Conservation (phyloP, 2,113 vertebrate genomes). For the Malurus cyaneus region DNA sequence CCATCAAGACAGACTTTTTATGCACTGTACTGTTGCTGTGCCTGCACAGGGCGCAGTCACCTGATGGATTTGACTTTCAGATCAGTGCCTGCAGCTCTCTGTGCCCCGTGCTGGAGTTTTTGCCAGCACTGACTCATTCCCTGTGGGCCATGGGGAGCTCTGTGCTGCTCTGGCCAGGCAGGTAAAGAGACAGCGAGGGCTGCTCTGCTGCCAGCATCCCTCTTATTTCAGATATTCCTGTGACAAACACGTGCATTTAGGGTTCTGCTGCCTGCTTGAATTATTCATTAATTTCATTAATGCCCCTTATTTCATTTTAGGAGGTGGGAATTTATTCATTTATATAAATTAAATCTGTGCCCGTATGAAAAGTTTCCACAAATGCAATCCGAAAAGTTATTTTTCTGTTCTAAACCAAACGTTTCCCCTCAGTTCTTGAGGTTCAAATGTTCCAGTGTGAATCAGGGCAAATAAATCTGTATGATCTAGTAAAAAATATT, state of each 20-base stretch:
- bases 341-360: not conserved
- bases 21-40: fast-evolving
- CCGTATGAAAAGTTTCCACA: not conserved
- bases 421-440: not conserved
- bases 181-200: not conserved
- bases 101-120: not conserved
- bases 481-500: not conserved
- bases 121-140: not conserved
- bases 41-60: fast-evolving
- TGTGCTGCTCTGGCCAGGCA: not conserved
- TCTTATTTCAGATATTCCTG: fast-evolving
- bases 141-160: not conserved
- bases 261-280: not conserved
- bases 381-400: fast-evolving
- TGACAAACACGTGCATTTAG: fast-evolving
- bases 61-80: not conserved
- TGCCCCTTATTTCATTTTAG: not conserved
- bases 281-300: no score
- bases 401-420: not conserved
- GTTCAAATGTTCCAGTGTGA: not conserved
- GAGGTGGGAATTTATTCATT: not conserved
- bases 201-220: not conserved
- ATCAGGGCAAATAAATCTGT: not conserved
- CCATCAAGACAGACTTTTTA: not conserved
- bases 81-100: not conserved